Base-by-base conservation (phyloP, 2,888 invertebrate species). In the Pollenia amentaria region DNA sequence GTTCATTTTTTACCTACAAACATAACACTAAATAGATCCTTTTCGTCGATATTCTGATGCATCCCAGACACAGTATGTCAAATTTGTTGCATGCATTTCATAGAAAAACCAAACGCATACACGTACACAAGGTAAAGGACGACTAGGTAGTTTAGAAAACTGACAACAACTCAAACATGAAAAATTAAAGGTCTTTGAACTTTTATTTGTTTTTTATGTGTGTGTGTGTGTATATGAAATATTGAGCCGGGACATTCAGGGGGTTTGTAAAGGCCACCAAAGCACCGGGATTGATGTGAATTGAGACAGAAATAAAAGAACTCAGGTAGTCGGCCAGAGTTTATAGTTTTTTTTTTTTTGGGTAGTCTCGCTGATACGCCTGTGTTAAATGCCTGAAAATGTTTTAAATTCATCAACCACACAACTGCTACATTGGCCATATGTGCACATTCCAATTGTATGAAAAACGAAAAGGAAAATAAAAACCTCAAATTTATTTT, bases 381-480 rank as follows among this genome's bases (percentile, higher is more conserved):
- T 38, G 6, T 38, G 16, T 46, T 29, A 57, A 67, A 73, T 53
- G 18, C 29, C 29, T 57, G 62, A 72, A 53, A 51, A 65, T n/a
- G 70, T 11, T 76, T 44, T 51, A 80, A 76, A 79, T 40, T 29
- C n/a, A 65, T 67, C 79, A 76, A 75, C 76, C 76, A 46, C 84
- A 87, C 84, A 87, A 87, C 73, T 87, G 87, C 72, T 77, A 40
- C 40, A 82, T 69, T 76, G 76, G 76, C 87, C 87, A 87, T 87
- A 87, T 87, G 87, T 73, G 67, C 76, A 80, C 42, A 87, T 87
- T 87, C 67, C 60, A 69, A 69, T 80, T 75, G 72, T 78, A 53
- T 46, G 44, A 70, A 76, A 67, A 64, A 65, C 18, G 12, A 64
- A 70, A 69, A 55, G 3, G 38, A 60, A 51, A 73, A 40, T 38